These are phyloP conservation scores for Lochmaea crataegi DNA, from an alignment of 2,888 invertebrate genomes.

Conservation along the genomic window DNA sequence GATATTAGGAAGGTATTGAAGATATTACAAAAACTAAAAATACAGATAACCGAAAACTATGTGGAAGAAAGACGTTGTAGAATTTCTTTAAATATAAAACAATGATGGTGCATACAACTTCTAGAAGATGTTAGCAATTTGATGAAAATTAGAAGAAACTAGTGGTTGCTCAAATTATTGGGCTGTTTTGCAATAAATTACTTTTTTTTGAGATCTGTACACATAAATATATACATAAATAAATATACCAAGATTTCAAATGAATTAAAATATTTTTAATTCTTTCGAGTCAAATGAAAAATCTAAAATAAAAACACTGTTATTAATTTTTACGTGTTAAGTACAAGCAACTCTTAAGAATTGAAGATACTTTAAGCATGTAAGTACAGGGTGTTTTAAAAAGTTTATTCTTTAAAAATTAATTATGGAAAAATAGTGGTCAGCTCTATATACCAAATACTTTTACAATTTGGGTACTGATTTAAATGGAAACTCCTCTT, in stretches of 20 bases:
- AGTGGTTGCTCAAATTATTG: constrained; percentile 19
- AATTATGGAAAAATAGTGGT: too few relatives aligned
- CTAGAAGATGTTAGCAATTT: constrained; percentile 3
- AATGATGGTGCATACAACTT: constrained; percentile 12
- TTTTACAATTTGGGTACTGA: too few relatives aligned
- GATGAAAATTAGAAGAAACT: constrained; percentile 12
- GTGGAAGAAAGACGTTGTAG: too few relatives aligned
- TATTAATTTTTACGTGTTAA: background rate
- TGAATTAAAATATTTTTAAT: constrained; percentile 1
- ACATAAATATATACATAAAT: constrained; percentile 55
- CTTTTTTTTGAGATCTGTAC: constrained; percentile 57
- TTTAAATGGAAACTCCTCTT: too few relatives aligned
- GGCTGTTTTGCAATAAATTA: constrained; percentile 46
- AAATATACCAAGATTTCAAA: constrained; percentile 6
- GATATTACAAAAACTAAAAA: too few relatives aligned
- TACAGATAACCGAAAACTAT: too few relatives aligned
- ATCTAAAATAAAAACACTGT: background rate
- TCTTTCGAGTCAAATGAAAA: background rate
- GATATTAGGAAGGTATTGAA: too few relatives aligned
- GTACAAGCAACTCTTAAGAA: background rate
- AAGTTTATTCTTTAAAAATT: background rate
- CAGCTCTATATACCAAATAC: too few relatives aligned
- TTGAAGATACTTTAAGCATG: background rate
- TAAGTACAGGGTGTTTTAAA: too few relatives aligned
- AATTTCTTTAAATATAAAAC: too few relatives aligned